Base-by-base conservation (phyloP, 2,113 vertebrate genomes). In the Tachuris rubrigastra region DNA sequence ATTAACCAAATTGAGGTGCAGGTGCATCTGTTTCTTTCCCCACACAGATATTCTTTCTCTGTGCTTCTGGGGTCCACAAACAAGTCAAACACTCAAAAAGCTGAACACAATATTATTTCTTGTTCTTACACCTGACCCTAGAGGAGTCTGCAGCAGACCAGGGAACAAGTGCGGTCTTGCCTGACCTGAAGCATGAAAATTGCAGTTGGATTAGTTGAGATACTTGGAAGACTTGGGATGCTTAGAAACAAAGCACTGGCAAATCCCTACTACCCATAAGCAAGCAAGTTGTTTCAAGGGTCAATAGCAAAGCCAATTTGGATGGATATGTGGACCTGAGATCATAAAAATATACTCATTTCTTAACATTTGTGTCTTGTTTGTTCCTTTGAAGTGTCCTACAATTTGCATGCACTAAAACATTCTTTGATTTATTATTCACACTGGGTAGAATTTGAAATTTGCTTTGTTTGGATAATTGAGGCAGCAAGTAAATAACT, bases 121-220 rank as follows among this genome's bases (percentile, higher is more conserved):
- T 44, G 16, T 35, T 86, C 41, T 86, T 73, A 66, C 2, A 49
- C 7, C 4, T 0, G 0, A 21, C 27, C 41, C 49, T 21, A 30
- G 17, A 39, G 15, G 12, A 39, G 9, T 50, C 68, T 80, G 46
- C n/a, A 88, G 53, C 30, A 88, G 44, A 60, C 5, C 62, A 47
- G 6, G 41, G 10, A 53, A 42, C 12, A 56, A 10, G 7, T 65
- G 33, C 18, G 69, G 72, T 41, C 15, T 75, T 85, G 17, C 3
- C 21, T 90, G n/a, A 86, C 24, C 13, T 18, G 25, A 30, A 80
- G 31, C 49, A 53, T 8, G 14, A 76, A 56, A 80, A 93, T 23
- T 35, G 12, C 72, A 78, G 42, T 39, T 62, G 52, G 37, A 67
- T 71, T 35, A 35, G 9, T 49, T 47, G 17, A 14, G 16, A 41